These are phyloP conservation scores for Heliconius ismenius DNA, from an alignment of 2,888 invertebrate species.

Conservation along the genomic window DNA sequence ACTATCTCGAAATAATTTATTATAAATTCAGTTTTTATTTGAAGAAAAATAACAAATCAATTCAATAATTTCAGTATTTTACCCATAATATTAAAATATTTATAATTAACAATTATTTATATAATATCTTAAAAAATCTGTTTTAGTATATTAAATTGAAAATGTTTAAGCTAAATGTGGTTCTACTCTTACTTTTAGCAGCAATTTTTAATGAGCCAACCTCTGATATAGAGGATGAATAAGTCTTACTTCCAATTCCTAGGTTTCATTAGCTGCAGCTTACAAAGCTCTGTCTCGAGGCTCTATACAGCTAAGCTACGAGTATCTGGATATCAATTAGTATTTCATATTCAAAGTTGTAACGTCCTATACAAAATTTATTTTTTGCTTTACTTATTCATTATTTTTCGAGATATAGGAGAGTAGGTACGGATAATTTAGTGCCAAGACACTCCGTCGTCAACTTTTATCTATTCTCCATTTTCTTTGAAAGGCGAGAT, in stretches of 20 bases:
- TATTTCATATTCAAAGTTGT: background rate
- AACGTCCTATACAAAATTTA: background rate
- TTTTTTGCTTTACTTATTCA: background rate
- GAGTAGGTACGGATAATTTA: background rate
- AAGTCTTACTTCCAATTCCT: conserved; percentile 23
- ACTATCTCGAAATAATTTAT: no score
- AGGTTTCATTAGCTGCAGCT: conserved; percentile 11
- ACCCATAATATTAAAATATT: no score
- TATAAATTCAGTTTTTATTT: no score
- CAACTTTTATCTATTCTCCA: background rate
- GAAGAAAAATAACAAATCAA: no score
- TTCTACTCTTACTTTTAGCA: background rate
- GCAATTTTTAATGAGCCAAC: conserved; percentile 2
- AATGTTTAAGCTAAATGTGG: background rate
- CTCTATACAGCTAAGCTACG: conserved; percentile 5
- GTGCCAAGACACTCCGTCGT: background rate
- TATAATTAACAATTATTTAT: no score
- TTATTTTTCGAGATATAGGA: background rate
- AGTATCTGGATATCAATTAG: conserved; percentile 6
- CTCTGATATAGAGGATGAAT: conserved; percentile 11
- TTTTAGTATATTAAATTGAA: background rate
- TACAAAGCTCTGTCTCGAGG: background rate
- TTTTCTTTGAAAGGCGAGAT: background rate
- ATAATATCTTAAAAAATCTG: no score
- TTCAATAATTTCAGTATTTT: no score